A percentile compares a stretch with the other conserved stretches of the same genome.
Conservation (phyloP, 2,888 invertebrate genomes). For the Arrhopalites spinosus region DNA sequence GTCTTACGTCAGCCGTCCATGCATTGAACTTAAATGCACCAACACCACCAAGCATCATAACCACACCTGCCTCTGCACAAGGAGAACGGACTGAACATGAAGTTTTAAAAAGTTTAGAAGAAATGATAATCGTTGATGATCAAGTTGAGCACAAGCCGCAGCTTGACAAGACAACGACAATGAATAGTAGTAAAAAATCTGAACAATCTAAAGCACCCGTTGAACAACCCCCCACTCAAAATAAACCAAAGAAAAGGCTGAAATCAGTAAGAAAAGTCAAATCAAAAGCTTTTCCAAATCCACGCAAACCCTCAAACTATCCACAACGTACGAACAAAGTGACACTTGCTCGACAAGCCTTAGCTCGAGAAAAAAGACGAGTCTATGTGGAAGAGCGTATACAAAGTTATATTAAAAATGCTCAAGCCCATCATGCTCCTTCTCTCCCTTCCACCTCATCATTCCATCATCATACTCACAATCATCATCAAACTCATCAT, state of each 20-base stretch:
- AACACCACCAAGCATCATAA: slow-evolving; percentile 36
- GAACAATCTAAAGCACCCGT: too few species aligned
- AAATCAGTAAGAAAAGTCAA: slow-evolving; percentile 38
- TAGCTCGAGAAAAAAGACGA: slow-evolving; percentile 54
- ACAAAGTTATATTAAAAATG: slow-evolving; percentile 53
- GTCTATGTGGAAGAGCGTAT: slow-evolving; percentile 55
- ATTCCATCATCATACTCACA: neutral
- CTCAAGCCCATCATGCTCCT: slow-evolving; percentile 30
- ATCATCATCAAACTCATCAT: neutral
- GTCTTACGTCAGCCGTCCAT: slow-evolving; percentile 25
- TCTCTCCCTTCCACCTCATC: neutral
- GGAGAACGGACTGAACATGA: slow-evolving; percentile 30
- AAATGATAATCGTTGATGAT: neutral
- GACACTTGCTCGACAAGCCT: slow-evolving; percentile 53
- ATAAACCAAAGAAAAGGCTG: slow-evolving; percentile 28
- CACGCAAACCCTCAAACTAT: slow-evolving; percentile 51
- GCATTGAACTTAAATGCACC: neutral
- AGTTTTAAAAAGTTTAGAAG: neutral
- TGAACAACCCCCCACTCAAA: neutral
- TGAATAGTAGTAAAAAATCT: neutral
- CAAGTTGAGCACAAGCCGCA: slow-evolving; percentile 1
- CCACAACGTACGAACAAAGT: slow-evolving; percentile 56
- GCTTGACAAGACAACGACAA: neutral
- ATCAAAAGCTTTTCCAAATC: slow-evolving; percentile 47
- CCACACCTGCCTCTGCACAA: slow-evolving; percentile 30